These are phyloP conservation scores for Tachypleus tridentatus DNA, from an alignment of 1,140 invertebrate genomes.

Conservation along the genomic window DNA sequence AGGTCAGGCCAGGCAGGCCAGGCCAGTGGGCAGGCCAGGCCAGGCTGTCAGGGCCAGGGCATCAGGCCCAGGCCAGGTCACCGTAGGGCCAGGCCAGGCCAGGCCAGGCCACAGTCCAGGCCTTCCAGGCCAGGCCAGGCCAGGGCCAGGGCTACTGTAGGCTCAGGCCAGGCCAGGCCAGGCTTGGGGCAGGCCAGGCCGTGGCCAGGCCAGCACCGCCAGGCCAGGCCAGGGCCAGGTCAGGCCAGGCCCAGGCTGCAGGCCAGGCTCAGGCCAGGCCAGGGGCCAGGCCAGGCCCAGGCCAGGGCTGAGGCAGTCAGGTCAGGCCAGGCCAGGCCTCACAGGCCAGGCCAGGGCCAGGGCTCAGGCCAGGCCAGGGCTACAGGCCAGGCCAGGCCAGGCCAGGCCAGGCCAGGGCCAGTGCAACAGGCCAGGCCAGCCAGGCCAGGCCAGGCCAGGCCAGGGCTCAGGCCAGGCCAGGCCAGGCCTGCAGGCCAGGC, in stretches of 20 bases:
- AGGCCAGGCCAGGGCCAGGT: too few relatives aligned
- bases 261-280: too few relatives aligned
- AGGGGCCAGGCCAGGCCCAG: too few relatives aligned
- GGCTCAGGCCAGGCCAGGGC: too few relatives aligned
- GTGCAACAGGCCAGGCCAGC: constrained; percentile 14
- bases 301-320: constrained; percentile 17
- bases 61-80: constrained; percentile 24
- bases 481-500: constrained; percentile 23
- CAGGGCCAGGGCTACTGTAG: constrained; percentile 25
- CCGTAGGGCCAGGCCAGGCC: constrained; percentile 24
- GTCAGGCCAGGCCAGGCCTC: constrained; percentile 20
- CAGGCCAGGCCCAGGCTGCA: too few relatives aligned
- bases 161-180: constrained; percentile 18
- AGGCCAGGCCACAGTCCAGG: constrained; percentile 26
- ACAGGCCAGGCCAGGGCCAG: constrained; percentile 16
- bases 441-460: too few relatives aligned
- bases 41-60: constrained; percentile 22
- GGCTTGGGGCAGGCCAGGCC: constrained; percentile 16
- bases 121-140: constrained; percentile 23
- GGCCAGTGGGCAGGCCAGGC: constrained; percentile 22
- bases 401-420: constrained; percentile 23
- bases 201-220: constrained; percentile 24
- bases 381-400: too few relatives aligned
- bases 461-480: constrained; percentile 25
- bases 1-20: too few relatives aligned